phyloP scores from a whole-genome alignment of 2,888 invertebrate species.

The Drosophila colorata region DNA sequence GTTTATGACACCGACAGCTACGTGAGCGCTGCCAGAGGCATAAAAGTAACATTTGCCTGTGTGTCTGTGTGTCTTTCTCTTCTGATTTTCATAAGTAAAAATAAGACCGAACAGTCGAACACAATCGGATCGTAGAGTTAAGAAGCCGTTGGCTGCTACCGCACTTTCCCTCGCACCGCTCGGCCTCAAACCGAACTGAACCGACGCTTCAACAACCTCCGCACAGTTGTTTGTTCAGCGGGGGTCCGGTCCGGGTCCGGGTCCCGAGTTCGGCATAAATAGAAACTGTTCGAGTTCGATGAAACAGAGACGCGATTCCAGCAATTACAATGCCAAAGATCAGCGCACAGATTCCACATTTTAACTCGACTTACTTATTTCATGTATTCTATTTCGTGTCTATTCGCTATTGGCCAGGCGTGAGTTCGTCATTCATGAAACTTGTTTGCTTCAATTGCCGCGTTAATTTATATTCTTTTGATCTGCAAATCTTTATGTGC shows the following conservation, averaged over 20 bases:
- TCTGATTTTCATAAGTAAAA: slow-evolving; percentile 40
- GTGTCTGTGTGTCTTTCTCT: slow-evolving; percentile 24
- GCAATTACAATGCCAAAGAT: slow-evolving; percentile 48
- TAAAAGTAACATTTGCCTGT: slow-evolving; percentile 57
- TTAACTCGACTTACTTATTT: slow-evolving; percentile 29
- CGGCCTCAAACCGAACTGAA: slow-evolving; percentile 19
- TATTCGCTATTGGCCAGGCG: not conserved
- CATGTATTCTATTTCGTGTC: slow-evolving; percentile 13
- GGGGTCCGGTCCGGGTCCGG: slow-evolving; percentile 64
- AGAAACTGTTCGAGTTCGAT: slow-evolving; percentile 48
- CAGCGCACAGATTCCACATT: slow-evolving; percentile 49
- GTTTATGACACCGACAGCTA: slow-evolving; percentile 32
- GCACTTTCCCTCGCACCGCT: slow-evolving; percentile 27
- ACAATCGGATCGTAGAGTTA: slow-evolving; percentile 36
- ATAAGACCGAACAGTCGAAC: slow-evolving; percentile 28
- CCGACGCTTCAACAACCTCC: slow-evolving; percentile 38
- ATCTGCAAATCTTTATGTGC: slow-evolving; percentile 4
- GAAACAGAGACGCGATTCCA: slow-evolving; percentile 25
- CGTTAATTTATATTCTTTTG: slow-evolving; percentile 59
- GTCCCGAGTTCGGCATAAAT: slow-evolving; percentile 46
- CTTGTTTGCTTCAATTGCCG: slow-evolving; percentile 55
- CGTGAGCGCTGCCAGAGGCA: slow-evolving; percentile 51
- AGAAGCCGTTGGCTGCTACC: slow-evolving; percentile 13
- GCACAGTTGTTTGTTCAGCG: slow-evolving; percentile 60
- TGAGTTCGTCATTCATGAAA: slow-evolving; percentile 11